Conservation (phyloP, 1,140 invertebrate species). For the Muscidifurax raptorellus region DNA sequence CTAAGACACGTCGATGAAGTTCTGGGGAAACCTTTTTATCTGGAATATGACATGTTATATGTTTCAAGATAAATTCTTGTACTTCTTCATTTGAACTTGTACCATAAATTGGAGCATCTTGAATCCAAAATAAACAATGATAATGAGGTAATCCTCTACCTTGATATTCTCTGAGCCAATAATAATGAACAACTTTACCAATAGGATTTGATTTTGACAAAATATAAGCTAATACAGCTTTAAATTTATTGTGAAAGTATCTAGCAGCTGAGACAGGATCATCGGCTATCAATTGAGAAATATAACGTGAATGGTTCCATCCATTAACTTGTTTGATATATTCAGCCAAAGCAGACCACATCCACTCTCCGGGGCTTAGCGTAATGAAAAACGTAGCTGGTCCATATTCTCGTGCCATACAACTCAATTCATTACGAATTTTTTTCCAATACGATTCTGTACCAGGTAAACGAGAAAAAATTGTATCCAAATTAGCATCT, state of each 20-base stretch:
- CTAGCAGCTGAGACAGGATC: too few species aligned
- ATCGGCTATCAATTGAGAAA: too few species aligned
- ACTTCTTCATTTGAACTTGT: too few species aligned
- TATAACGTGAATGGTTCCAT: too few species aligned
- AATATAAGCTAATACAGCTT: conserved; percentile 65
- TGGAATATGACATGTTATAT: conserved; percentile 62
- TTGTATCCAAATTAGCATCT: conserved; percentile 29
- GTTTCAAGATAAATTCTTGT: too few species aligned
- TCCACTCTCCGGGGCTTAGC: background rate
- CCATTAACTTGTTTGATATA: too few species aligned
- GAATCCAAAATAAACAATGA: conserved; percentile 65
- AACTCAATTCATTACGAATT: too few species aligned
- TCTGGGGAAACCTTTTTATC: conserved; percentile 51
- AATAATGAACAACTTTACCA: conserved; percentile 60
- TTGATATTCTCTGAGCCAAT: conserved; percentile 56
- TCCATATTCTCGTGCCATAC: too few species aligned
- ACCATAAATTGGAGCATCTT: too few species aligned
- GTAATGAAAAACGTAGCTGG: too few species aligned
- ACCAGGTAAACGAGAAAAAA: too few species aligned
- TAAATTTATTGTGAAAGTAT: conserved; percentile 65
- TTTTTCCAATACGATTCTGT: too few species aligned
- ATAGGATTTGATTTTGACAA: conserved; percentile 42
- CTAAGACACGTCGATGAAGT: conserved; percentile 57
- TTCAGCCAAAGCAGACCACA: conserved; percentile 63
- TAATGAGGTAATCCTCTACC: conserved; percentile 66